These are phyloP conservation scores for Arrhamphus sclerolepis DNA, from an alignment of 2,797 vertebrate genomes.

Conservation along the genomic window DNA sequence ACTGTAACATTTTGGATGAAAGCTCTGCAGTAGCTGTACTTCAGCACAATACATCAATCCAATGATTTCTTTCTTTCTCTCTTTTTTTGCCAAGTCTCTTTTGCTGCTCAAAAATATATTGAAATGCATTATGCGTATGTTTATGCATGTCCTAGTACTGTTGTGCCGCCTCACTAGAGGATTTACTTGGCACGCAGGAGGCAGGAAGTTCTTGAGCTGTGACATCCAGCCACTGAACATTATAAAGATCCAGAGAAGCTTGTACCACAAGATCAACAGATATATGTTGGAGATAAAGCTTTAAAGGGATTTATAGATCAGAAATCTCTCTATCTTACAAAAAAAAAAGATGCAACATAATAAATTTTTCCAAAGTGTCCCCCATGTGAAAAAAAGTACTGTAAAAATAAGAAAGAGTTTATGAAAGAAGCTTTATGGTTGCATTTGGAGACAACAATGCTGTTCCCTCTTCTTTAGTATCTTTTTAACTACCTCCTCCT, in stretches of 20 bases:
- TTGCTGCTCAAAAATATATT: too few species aligned
- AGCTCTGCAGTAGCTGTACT: slow-evolving; percentile 5
- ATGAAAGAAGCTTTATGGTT: slow-evolving; percentile 54
- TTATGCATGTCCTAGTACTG: too few species aligned
- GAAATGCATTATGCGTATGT: too few species aligned
- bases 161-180: slow-evolving; percentile 2
- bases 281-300: neutral
- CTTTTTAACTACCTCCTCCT: slow-evolving; percentile 77
- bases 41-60: neutral
- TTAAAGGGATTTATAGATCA: neutral
- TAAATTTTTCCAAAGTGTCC: slow-evolving; percentile 7
- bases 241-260: slow-evolving; percentile 3
- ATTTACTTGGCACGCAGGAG: slow-evolving; percentile 38
- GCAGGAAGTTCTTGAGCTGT: slow-evolving; percentile 47
- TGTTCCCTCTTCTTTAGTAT: slow-evolving; percentile 68
- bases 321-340: neutral
- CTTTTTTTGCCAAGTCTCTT: too few species aligned
- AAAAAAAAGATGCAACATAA: neutral
- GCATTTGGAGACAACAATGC: slow-evolving; percentile 61
- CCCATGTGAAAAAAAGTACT: neutral
- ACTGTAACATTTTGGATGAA: too few species aligned
- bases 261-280: too few species aligned
- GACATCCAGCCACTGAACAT: slow-evolving; percentile 14
- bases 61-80: neutral
- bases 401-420: slow-evolving; percentile 42